Percentiles rank a stretch among this genome's conserved stretches.
These are phyloP conservation scores for Dicranocentrus wangi DNA, from an alignment of 2,888 invertebrate genomes.

Conservation along the genomic window DNA sequence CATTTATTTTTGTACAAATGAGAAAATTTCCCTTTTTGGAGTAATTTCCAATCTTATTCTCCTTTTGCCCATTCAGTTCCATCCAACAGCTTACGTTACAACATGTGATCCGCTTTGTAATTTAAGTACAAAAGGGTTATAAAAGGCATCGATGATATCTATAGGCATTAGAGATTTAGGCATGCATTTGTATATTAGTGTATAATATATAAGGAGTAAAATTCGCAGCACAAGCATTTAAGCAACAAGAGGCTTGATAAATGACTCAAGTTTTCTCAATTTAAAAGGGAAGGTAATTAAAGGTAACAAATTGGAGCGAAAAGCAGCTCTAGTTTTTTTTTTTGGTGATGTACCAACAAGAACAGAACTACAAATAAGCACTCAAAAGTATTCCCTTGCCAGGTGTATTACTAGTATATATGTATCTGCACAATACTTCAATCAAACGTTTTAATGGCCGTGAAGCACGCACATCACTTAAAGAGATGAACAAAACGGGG, in stretches of 20 bases:
- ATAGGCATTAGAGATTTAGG: neutral
- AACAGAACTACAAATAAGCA: conserved; percentile 12
- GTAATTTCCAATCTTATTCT: conserved; percentile 22
- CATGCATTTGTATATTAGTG: too few species aligned
- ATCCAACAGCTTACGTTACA: neutral
- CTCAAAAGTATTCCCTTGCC: neutral
- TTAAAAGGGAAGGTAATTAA: conserved; percentile 56
- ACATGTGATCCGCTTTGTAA: conserved; percentile 7
- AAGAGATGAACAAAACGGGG: conserved; percentile 25
- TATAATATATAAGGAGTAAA: too few species aligned
- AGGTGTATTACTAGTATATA: too few species aligned
- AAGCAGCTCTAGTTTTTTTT: conserved; percentile 26
- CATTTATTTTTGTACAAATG: neutral
- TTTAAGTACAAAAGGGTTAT: neutral
- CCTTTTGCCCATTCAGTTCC: neutral
- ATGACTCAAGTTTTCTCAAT: conserved; percentile 52
- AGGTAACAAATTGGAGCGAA: conserved; percentile 58
- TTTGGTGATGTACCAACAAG: neutral
- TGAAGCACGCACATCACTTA: conserved; percentile 58
- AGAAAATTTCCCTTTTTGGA: conserved; percentile 48
- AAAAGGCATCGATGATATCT: neutral
- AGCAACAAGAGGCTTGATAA: conserved; percentile 23
- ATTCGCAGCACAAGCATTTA: too few species aligned
- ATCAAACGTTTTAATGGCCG: conserved; percentile 50
- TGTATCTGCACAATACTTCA: conserved; percentile 15